Evolutionary conservation across 2,888 invertebrate genomes (phyloP).

Genomic region (Brachypalpus laphriformis): DNA sequence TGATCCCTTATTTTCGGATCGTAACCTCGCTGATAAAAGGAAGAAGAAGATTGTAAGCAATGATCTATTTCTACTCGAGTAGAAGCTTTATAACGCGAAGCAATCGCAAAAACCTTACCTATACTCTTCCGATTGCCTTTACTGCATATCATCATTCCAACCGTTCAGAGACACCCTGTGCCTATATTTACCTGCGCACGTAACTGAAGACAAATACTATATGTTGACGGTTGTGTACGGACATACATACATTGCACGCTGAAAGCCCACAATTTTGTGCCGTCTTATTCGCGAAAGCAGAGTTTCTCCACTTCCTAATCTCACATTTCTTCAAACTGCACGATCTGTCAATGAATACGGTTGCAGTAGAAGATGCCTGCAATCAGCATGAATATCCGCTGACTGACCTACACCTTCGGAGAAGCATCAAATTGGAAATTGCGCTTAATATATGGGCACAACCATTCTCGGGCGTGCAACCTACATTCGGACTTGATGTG

Average conservation of each 20-base stretch:
- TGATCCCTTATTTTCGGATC: too few relatives aligned
- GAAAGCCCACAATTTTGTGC: background rate
- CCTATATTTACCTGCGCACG: too few relatives aligned
- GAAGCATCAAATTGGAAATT: slow-evolving; percentile 28
- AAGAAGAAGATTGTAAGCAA: too few relatives aligned
- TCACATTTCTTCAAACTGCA: slow-evolving; percentile 29
- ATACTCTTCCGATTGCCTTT: too few relatives aligned
- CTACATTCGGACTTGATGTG: slow-evolving; percentile 28
- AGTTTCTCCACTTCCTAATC: slow-evolving; percentile 55
- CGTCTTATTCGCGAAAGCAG: background rate
- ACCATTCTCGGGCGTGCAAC: slow-evolving; percentile 28
- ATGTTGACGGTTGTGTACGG: too few relatives aligned
- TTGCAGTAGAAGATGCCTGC: background rate
- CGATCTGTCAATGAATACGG: slow-evolving; percentile 5
- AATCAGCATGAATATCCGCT: slow-evolving; percentile 9
- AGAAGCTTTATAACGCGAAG: too few relatives aligned
- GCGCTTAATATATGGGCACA: slow-evolving; percentile 3
- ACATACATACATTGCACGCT: background rate
- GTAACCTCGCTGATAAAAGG: too few relatives aligned
- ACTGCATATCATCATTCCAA: too few relatives aligned
- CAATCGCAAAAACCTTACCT: too few relatives aligned
- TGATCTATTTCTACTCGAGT: too few relatives aligned
- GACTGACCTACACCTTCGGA: slow-evolving; percentile 46
- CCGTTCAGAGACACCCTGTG: too few relatives aligned
- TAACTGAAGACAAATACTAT: too few relatives aligned